phyloP scores from a whole-genome alignment of 2,888 invertebrate species.

The Lasioglossum morio region DNA sequence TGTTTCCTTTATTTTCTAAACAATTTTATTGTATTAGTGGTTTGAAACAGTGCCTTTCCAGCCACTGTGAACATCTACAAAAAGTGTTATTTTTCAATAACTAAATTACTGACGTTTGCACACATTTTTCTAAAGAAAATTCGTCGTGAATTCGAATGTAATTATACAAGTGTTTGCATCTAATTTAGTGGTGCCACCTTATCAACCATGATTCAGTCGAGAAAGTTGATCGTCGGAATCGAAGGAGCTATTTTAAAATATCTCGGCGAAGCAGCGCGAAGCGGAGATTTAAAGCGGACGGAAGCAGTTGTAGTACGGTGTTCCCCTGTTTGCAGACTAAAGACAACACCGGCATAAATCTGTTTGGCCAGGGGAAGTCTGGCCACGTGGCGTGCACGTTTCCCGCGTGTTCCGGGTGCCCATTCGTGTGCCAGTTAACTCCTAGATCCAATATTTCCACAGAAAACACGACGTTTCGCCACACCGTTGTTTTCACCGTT shows the following conservation, averaged over 20 bases:
- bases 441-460: constrained; percentile 55
- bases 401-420: constrained; percentile 30
- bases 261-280: constrained; percentile 9
- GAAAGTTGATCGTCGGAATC: not conserved
- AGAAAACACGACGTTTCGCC: constrained; percentile 30
- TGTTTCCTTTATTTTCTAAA: not conserved
- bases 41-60: not conserved
- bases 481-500: not conserved
- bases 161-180: not conserved
- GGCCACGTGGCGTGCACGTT: constrained; percentile 71
- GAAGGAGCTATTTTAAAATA: not conserved
- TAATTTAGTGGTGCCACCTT: not conserved
- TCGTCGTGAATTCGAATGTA: too few species aligned
- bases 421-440: constrained; percentile 36
- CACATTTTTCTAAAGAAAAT: too few species aligned
- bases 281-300: constrained; percentile 49
- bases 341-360: constrained; percentile 62
- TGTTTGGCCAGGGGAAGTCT: constrained; percentile 58
- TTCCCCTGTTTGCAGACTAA: constrained; percentile 59
- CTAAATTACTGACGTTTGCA: not conserved
- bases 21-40: not conserved
- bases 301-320: constrained; percentile 54
- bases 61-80: too few species aligned
- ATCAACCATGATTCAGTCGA: not conserved
- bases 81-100: too few species aligned